phyloP scores from a whole-genome alignment of 2,113 vertebrate species.

The Donacobius atricapilla region DNA sequence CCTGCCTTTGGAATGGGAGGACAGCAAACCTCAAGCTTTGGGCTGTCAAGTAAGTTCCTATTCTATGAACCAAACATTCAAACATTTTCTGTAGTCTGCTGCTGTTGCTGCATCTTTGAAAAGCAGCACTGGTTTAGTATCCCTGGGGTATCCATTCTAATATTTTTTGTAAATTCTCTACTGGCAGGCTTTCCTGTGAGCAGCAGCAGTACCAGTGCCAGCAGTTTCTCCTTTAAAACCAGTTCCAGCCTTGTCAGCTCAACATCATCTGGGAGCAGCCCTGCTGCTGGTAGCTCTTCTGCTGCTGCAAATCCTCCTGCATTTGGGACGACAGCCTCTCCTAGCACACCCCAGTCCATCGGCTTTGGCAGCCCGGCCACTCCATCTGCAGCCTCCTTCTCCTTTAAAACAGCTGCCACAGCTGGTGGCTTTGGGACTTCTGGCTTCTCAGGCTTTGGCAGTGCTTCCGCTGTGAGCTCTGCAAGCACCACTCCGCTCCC shows the following conservation, averaged over 20 bases:
- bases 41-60: slow-evolving; percentile 71
- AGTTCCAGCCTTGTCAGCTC: slow-evolving; percentile 49
- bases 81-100: not conserved
- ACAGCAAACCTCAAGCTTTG: slow-evolving; percentile 65
- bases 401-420: slow-evolving; percentile 61
- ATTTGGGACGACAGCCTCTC: not conserved
- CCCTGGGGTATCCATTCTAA: not conserved
- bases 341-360: not conserved
- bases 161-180: not conserved
- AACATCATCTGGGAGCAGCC: slow-evolving; percentile 16
- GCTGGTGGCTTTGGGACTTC: slow-evolving; percentile 33
- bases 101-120: not conserved
- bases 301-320: slow-evolving; percentile 22
- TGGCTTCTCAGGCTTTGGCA: slow-evolving; percentile 60
- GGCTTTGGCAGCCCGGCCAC: slow-evolving; percentile 37
- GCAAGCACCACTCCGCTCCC: not conserved
- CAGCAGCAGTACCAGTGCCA: slow-evolving; percentile 26
- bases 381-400: slow-evolving; percentile 68
- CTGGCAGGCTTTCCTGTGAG: slow-evolving; percentile 73
- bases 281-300: slow-evolving; percentile 56
- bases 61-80: not conserved
- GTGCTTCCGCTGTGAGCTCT: slow-evolving; percentile 18
- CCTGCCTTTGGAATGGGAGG: slow-evolving; percentile 72
- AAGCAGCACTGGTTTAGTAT: not conserved
- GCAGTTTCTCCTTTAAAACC: slow-evolving; percentile 80